Evolutionary conservation across 2,113 vertebrate genomes (phyloP), one percentile per base, ranked within the genome.

Genomic region (Megaleporinus macrocephalus): DNA sequence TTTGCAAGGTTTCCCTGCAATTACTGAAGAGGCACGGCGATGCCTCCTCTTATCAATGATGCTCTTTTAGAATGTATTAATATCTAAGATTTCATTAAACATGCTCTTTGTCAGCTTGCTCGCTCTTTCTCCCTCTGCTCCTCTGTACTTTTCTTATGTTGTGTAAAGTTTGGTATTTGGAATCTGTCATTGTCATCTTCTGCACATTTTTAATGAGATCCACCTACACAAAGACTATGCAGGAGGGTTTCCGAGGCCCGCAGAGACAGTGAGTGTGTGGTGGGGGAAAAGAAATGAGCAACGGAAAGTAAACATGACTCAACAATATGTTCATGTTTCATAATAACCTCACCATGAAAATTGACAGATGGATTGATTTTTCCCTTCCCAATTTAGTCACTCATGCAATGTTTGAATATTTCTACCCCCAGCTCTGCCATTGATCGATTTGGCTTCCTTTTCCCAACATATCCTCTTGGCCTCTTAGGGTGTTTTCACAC

Each of bases 111-210:
- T 44, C 66, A 24, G 36, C 29, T 12, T 0, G 33, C 66, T 44
- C 33, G 66, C 14, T n/a, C 66, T 24, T 14, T 70, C 33, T 70
- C 66, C 44, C 36, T 24, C 66, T 44, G 22, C 57, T 24, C 36
- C 66, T 70, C 66, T 70, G 20, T 70, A 44, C 33, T 70, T 44
- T 41, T n/a, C 30, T 7, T 70, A n/a, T 70, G 66, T 70, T 70
- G 33, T 36, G n/a, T 24, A 70, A 70, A 70, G 33, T 70, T 44
- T 70, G 66, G 41, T 70, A 44, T 44, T 70, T 70, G 22, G 66
- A 44, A 70, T 44, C 66, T 44, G 66, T 70, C 36, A 44, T 44
- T 70, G 66, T 24, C 36, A 13, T 70, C 36, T 44, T 70, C 66
- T 41, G 20, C 66, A 44, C 41, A 44, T n/a, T 44, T 68, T 24